Conservation (phyloP, 2,113 vertebrate species). For the Melanerpes formicivorus region DNA sequence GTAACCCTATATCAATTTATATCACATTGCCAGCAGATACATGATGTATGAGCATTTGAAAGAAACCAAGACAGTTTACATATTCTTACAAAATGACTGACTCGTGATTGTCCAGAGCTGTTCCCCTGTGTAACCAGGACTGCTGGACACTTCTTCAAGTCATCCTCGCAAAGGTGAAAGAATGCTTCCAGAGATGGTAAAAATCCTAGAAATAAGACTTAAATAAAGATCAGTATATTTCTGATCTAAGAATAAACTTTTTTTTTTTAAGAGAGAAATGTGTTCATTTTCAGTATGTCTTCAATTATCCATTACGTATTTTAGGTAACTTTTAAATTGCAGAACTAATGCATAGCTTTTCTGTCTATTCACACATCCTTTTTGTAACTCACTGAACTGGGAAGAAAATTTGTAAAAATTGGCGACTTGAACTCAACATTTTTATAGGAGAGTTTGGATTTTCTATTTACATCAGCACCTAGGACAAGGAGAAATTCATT, state of each 20-base stretch:
- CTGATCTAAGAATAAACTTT: not conserved
- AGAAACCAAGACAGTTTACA: not conserved
- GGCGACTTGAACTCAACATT: not conserved
- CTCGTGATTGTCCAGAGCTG: not conserved
- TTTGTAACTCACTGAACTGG: not conserved
- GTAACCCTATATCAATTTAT: not conserved
- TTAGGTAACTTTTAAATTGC: not conserved
- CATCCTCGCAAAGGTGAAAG: not conserved
- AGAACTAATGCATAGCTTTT: not conserved
- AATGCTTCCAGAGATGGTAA: not conserved
- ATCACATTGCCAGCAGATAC: not conserved
- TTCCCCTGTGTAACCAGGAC: not conserved
- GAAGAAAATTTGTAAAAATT: not conserved
- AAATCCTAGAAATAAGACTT: not conserved
- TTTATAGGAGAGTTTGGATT: not conserved
- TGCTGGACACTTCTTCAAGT: not conserved
- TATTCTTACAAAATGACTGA: not conserved
- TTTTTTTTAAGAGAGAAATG: not conserved
- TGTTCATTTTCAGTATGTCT: not conserved
- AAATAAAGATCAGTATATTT: not conserved
- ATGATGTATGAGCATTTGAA: not conserved
- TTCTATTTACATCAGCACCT: not conserved
- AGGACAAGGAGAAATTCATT: not conserved
- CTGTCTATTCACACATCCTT: not conserved
- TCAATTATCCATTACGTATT: not conserved